These are phyloP conservation scores for Neomorphus geoffroyi DNA, from an alignment of 2,797 vertebrate genomes.

Conservation along the genomic window DNA sequence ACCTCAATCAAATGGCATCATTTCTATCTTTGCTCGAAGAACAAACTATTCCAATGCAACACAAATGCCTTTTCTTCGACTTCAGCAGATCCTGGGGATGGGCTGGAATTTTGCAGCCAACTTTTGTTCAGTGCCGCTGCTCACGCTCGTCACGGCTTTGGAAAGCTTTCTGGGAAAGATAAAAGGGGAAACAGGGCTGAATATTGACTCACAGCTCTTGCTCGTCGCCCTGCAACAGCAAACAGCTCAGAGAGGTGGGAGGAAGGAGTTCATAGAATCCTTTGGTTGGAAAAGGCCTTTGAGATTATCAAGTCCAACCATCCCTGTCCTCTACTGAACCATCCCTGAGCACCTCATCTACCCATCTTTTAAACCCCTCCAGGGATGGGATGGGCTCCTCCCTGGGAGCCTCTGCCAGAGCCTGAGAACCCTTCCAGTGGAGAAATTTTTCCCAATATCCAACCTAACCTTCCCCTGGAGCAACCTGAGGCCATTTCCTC, in stretches of 20 bases:
- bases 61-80: slow-evolving; percentile 9
- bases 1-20: slow-evolving; percentile 46
- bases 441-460: too few species aligned
- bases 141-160: rapidly evolving
- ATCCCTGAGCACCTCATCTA: too few species aligned
- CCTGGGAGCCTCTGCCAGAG: too few species aligned
- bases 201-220: neutral
- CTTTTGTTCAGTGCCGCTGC: neutral
- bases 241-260: neutral
- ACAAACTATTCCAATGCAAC: slow-evolving; percentile 21
- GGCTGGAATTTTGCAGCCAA: neutral
- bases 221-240: neutral
- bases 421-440: too few species aligned
- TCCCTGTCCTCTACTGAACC: too few species aligned
- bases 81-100: neutral
- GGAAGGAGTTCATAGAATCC: neutral
- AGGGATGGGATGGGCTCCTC: too few species aligned
- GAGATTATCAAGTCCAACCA: too few species aligned
- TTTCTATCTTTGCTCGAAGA: slow-evolving; percentile 24
- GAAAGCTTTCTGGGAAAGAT: neutral
- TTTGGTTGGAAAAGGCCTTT: too few species aligned
- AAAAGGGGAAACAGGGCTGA: neutral
- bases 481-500: too few species aligned
- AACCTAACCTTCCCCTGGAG: too few species aligned
- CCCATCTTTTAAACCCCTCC: too few species aligned